phyloP scores from a whole-genome alignment of 2,888 invertebrate species.

The Drosophila phalerata region DNA sequence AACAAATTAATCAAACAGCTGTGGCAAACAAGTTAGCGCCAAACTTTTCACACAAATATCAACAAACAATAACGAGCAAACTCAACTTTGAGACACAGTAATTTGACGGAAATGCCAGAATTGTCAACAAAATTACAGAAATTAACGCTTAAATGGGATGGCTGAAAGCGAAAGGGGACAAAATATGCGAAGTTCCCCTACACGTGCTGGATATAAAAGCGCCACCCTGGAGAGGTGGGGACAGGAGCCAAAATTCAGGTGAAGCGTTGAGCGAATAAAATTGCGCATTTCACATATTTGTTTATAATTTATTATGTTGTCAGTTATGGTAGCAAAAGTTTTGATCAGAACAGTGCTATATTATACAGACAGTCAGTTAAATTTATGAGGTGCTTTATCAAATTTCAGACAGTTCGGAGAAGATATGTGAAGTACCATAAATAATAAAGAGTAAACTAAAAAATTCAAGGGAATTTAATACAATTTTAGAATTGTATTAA shows the following conservation, averaged over 20 bases:
- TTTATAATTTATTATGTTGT: conserved; percentile 48
- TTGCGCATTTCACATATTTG: conserved; percentile 34
- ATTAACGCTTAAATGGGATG: conserved; percentile 38
- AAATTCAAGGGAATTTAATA: conserved; percentile 2
- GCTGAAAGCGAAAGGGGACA: conserved; percentile 6
- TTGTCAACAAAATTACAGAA: conserved; percentile 56
- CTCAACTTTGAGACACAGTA: conserved; percentile 17
- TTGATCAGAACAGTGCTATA: conserved; percentile 8
- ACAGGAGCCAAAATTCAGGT: neutral
- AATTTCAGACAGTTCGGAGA: conserved; percentile 10
- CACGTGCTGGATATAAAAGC: neutral
- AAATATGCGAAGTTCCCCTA: neutral
- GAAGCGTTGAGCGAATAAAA: conserved; percentile 17
- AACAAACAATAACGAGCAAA: conserved; percentile 27
- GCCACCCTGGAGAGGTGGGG: neutral
- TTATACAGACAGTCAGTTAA: conserved; percentile 24
- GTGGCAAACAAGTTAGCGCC: conserved; percentile 43
- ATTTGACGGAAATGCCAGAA: conserved; percentile 48
- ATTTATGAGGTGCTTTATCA: conserved; percentile 36
- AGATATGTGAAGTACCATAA: conserved; percentile 1
- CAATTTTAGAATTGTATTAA: neutral
- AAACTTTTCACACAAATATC: conserved; percentile 51
- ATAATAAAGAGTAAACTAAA: conserved; percentile 5
- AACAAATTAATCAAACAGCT: conserved; percentile 47
- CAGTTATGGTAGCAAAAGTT: conserved; percentile 34